Evolutionary conservation across 2,888 invertebrate species (phyloP).

Genomic region (Netelia virgata): DNA sequence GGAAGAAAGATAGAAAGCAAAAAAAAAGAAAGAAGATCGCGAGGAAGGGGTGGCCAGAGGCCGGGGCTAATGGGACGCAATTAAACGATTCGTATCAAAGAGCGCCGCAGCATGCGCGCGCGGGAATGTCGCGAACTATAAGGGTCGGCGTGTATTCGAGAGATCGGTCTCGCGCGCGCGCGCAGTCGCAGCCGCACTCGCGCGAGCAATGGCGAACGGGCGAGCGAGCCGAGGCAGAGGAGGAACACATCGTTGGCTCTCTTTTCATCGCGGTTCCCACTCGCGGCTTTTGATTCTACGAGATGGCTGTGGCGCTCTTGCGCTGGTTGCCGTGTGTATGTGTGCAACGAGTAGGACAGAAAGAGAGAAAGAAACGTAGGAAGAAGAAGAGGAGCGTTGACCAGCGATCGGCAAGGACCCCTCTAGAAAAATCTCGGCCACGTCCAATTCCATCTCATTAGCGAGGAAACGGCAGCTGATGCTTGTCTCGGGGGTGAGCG

Average conservation of each 20-base stretch:
- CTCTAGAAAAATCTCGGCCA: slow-evolving; percentile 85
- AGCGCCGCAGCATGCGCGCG: slow-evolving; percentile 82
- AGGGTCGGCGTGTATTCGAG: slow-evolving; percentile 65
- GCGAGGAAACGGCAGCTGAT: slow-evolving; percentile 84
- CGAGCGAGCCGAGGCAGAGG: slow-evolving; percentile 25
- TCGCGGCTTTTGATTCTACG: slow-evolving; percentile 38
- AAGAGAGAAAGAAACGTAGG: slow-evolving; percentile 60
- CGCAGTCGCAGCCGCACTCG: slow-evolving; percentile 42
- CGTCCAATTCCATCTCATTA: slow-evolving; percentile 85
- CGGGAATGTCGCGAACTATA: slow-evolving; percentile 84
- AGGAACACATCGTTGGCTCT: slow-evolving; percentile 59
- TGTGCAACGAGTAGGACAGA: slow-evolving; percentile 11
- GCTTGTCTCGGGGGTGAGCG: slow-evolving; percentile 82
- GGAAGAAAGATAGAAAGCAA: slow-evolving; percentile 44
- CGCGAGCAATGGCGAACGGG: slow-evolving; percentile 52
- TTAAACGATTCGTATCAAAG: slow-evolving; percentile 85
- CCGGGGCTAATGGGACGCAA: slow-evolving; percentile 84
- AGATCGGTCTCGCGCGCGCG: slow-evolving; percentile 48
- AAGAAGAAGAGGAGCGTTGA: slow-evolving; percentile 66
- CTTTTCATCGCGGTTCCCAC: slow-evolving; percentile 50
- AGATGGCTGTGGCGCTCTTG: slow-evolving; percentile 37
- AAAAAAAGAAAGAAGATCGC: slow-evolving; percentile 33
- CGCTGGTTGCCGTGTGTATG: slow-evolving; percentile 36
- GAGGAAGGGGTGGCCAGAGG: slow-evolving; percentile 73
- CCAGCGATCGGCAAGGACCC: slow-evolving; percentile 46